Evolutionary conservation across 2,888 invertebrate species (phyloP), one percentile per base, ranked within the genome.

Genomic region (Rapana venosa): DNA sequence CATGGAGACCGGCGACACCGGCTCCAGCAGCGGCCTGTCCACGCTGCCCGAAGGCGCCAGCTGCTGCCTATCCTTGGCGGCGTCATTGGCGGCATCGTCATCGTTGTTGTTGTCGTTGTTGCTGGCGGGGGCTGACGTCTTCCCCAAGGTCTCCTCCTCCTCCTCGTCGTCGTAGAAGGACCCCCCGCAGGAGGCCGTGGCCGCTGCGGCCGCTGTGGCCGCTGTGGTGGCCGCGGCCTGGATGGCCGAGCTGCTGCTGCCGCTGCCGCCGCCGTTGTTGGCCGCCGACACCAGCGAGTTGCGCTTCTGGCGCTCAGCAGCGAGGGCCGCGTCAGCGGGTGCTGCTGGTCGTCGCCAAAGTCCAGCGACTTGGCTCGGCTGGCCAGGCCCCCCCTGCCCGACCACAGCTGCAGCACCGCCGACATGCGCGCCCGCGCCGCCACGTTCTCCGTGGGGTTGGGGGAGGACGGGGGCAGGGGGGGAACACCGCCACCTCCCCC

Each of bases 381-480:
- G n/a, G 83, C 26, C 36, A 74, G 22, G 20, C 36, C 58, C 1
- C 85, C 61, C 20, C 89, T 66, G 1, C 89, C 89, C 66, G 85
- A 85, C 89, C 89, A 89, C 74, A 89, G 30, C 35, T 47, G 85
- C 66, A 89, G 70, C 11, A 89, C 89, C 1, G 89, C 89, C 30
- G 89, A 89, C 89, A 89, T 89, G 56, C 89, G 70, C 35, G 70
- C 85, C n/a, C 74, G 66, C 32, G 89, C 89, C 56, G 70, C 83
- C 30, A 30, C 70, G 74, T 74, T 70, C 56, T 74, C 88, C 17
- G 36, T 47, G 30, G 83, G 70, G 36, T 70, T 84, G n/a, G 84
- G 88, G 4, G 88, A 89, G 70, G 88, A 15, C 11, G 84, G 83
- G 36, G 84, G 79, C 86, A 22, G 66, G 56, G 85, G 56, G 58